Evolutionary conservation across 2,797 vertebrate genomes (phyloP), one percentile per base, ranked within the genome.

Genomic region (Spinibarbus caldwelli): DNA sequence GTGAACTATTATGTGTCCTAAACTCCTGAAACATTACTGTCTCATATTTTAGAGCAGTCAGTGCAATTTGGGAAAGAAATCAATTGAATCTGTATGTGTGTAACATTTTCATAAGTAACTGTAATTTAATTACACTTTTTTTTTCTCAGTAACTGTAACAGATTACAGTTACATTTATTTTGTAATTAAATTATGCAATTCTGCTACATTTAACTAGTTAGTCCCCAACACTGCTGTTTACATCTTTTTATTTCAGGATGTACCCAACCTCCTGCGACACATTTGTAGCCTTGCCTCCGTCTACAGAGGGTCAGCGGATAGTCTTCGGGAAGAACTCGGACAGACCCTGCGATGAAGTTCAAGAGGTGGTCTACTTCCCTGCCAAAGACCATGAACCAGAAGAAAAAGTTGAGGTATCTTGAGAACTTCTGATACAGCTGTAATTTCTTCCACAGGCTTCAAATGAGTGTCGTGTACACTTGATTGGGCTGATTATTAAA

Each of bases 261-360:
- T 15, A 43, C 7, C 83, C 83, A 21, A 91, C 82, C 78, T 99
- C 98, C 73, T 99, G 98, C 89, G 97, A 99, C 91, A 99, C 97
- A 3, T 98, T 99, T 36, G 80, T 82, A 57, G 80, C 80, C 17
- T 5, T 82, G 68, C 95, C 95, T 81, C 97, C 97, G 43, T 95
- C 97, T 84, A 94, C 97, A 21, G 88, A 94, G 84, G 93, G 89
- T 11, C 94, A 93, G 17, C 93, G 94, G 45, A 93, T 98, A 78
- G 92, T 99, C 84, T 99, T 99, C 93, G 98, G 97, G 67, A 99
- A 99, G 92, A 99, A 99, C 93, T 97, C 97, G 6, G 97, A 99
- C 91, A 95, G 98, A 89, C 96, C 96, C 10, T 95, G 94, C 15
- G 97, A 98, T 92, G 98, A 99, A 93, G 97, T 99, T 81, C 98